Conservation (phyloP, 2,888 invertebrate genomes). For the Amphiduros pacificus region DNA sequence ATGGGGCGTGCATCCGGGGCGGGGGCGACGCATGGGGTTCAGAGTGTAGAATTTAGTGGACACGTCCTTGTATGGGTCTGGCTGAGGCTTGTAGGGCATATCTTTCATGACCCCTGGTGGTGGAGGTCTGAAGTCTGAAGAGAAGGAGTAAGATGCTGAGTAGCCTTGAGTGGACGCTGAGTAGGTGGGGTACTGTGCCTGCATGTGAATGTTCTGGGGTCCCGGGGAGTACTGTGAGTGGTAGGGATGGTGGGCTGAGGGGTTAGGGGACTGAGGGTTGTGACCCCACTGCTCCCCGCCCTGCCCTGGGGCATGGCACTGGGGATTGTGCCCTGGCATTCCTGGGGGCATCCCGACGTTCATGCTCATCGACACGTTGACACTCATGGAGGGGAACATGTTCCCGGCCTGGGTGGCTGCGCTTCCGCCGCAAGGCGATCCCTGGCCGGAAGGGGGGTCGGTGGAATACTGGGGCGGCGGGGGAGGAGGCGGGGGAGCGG, state of each 20-base stretch:
- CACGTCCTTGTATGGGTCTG: not conserved
- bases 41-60: not conserved
- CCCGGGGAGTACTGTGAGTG: slow-evolving; percentile 1
- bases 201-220: not conserved
- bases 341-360: slow-evolving; percentile 75
- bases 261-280: slow-evolving; percentile 29
- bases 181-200: slow-evolving; percentile 9
- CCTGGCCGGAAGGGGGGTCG: slow-evolving; percentile 1
- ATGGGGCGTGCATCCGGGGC: not conserved
- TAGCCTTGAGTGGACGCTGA: slow-evolving; percentile 5
- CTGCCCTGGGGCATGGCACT: not conserved
- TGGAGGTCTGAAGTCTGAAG: slow-evolving; percentile 1
- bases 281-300: slow-evolving; percentile 10
- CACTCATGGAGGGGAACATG: slow-evolving; percentile 87
- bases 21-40: not conserved
- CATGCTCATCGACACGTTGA: slow-evolving; percentile 98
- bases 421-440: slow-evolving; percentile 10
- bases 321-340: not conserved
- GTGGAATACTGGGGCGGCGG: not conserved
- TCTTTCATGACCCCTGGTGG: not conserved
- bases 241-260: slow-evolving; percentile 17
- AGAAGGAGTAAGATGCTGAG: slow-evolving; percentile 21
- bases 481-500: slow-evolving; percentile 59
- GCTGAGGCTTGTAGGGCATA: not conserved
- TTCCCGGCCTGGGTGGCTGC: slow-evolving; percentile 36